Evolutionary conservation across 2,888 invertebrate genomes (phyloP).

Genomic region (Erpobdella octoculata): DNA sequence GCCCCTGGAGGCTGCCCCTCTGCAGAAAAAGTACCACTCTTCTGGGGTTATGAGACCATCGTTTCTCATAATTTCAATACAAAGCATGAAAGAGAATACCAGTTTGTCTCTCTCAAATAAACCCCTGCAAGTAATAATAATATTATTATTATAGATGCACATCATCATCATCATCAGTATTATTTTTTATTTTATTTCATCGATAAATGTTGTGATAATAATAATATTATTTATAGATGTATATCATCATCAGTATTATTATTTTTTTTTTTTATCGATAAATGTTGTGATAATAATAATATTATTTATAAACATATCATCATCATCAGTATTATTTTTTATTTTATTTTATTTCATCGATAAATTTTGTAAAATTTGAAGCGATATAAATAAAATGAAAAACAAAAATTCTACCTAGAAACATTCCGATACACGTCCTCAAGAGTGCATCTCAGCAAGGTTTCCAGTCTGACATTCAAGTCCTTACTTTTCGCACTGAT

Average conservation of each 20-base stretch:
- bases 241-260: no score
- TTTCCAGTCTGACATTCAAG: conserved; percentile 45
- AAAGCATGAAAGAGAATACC: conserved; percentile 62
- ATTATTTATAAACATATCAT: neutral
- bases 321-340: neutral
- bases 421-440: conserved; percentile 51
- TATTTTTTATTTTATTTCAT: no score
- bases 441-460: conserved; percentile 48
- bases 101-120: conserved; percentile 54
- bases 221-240: no score
- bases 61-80: conserved; percentile 67
- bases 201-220: no score
- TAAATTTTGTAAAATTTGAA: neutral
- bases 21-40: conserved; percentile 72
- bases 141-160: no score
- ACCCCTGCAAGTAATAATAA: conserved; percentile 41
- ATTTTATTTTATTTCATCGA: neutral
- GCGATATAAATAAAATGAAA: neutral
- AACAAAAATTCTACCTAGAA: conserved; percentile 44
- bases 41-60: conserved; percentile 58
- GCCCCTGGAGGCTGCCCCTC: conserved; percentile 58
- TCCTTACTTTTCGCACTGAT: conserved; percentile 46
- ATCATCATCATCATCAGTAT: no score
- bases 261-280: no score
- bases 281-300: no score